A percentile compares a stretch with the other conserved stretches of the same genome.
Evolutionary conservation across 1,140 invertebrate genomes (phyloP).

Genomic region (Amphibalanus amphitrite): DNA sequence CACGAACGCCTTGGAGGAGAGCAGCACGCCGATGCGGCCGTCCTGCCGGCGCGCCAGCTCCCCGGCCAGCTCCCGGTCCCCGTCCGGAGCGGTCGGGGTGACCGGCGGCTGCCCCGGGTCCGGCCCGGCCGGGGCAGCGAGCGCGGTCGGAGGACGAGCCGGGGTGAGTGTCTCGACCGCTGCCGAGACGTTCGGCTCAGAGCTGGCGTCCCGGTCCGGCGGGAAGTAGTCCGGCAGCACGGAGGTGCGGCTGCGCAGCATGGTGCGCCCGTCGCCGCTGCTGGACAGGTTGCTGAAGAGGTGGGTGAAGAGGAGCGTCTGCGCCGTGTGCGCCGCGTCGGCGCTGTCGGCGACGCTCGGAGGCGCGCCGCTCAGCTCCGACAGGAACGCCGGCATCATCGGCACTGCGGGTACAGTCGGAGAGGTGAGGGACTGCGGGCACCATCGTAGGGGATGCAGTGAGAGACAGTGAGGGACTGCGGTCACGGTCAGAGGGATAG

Average conservation of each 20-base stretch:
- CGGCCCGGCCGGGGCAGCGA: constrained; percentile 3
- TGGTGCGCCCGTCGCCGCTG: too few relatives aligned
- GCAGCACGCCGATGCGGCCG: constrained; percentile 53
- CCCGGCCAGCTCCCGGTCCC: not conserved
- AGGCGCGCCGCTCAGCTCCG: constrained; percentile 32
- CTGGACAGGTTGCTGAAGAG: too few relatives aligned
- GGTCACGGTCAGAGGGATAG: not conserved
- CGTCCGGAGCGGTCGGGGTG: too few relatives aligned
- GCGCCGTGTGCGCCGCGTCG: constrained; percentile 7
- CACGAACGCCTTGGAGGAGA: constrained; percentile 71
- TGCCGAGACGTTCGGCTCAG: not conserved
- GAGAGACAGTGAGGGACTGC: too few relatives aligned
- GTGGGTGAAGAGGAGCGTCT: too few relatives aligned
- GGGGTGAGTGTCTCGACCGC: constrained; percentile 5
- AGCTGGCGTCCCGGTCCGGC: constrained; percentile 25
- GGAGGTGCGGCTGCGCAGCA: too few relatives aligned
- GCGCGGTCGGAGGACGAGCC: constrained; percentile 3
- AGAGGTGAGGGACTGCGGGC: constrained; percentile 2
- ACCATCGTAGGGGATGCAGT: not conserved
- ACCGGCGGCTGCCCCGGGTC: too few relatives aligned
- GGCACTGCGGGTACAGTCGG: constrained; percentile 41
- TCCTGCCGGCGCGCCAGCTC: constrained; percentile 40
- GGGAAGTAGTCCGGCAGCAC: constrained; percentile 19
- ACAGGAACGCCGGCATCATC: constrained; percentile 64
- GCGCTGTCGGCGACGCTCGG: too few relatives aligned